Evolutionary conservation across 2,113 vertebrate species (phyloP), one percentile per base, ranked within the genome.

Genomic region (Laticauda laticaudata): DNA sequence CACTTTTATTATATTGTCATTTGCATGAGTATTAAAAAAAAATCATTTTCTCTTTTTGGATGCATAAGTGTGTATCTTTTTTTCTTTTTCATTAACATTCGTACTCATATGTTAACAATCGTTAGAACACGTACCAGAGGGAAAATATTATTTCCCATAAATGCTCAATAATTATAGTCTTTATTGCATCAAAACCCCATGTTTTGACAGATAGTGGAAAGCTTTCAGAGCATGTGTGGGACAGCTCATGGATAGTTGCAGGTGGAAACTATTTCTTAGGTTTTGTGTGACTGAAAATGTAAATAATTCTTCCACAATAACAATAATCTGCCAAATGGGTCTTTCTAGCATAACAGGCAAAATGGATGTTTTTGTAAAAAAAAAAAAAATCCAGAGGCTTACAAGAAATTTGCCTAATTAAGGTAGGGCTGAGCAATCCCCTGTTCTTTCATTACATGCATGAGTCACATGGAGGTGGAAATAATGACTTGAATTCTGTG

Each of bases 71-170:
- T 14, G 45, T 51, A 9, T 81, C n/a, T 86, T 64, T 34, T 89
- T 89, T 12, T 51, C 39, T 59, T 92, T 92, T 26, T 55, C 95
- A 96, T 97, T 96, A 95, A 96, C 94, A 96, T 97, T 96, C 97
- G 95, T 93, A 87, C 95, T 89, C 90, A 93, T 75, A 93, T 95
- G 95, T 93, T 96, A 97, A 95, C 95, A 96, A 97, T 97, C 53
- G 39, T 94, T 96, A 94, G 92, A 95, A 95, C 96, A 81, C 2
- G 51, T 96, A 96, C 96, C 94, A 93, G 96, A 97, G 96, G 97
- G 97, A 97, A 97, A 97, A 97, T 97, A 97, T 95, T 96, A 97
- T 97, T 97, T 97, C 97, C 97, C 96, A 95, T 96, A 98, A 97
- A 96, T 97, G 97, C 96, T 97, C 96, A 94, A 95, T 97, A 97